Evolutionary conservation across 2,888 invertebrate species (phyloP).

Genomic region (Hemistola chrysoprasaria): DNA sequence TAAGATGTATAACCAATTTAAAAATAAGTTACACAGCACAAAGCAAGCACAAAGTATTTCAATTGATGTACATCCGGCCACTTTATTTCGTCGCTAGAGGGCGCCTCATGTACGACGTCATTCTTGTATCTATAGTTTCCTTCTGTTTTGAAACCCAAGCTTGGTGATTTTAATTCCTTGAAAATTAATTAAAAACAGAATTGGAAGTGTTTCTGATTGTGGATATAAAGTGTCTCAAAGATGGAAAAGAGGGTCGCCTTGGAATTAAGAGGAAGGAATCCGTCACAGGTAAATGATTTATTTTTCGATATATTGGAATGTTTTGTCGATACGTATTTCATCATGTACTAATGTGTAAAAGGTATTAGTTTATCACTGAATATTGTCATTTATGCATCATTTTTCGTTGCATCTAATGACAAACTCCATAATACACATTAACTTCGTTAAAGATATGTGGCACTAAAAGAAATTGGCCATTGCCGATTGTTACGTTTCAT

Average conservation of each 20-base stretch:
- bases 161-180: slow-evolving; percentile 74
- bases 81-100: slow-evolving; percentile 60
- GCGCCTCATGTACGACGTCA: slow-evolving; percentile 76
- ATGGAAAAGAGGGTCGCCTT: slow-evolving; percentile 98
- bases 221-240: slow-evolving; percentile 47
- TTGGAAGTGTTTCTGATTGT: slow-evolving; percentile 59
- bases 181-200: slow-evolving; percentile 59
- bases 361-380: slow-evolving; percentile 37
- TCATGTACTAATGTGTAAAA: slow-evolving; percentile 56
- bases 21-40: no score
- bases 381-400: slow-evolving; percentile 5
- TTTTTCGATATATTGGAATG: slow-evolving; percentile 72
- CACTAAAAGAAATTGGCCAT: slow-evolving; percentile 75
- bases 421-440: slow-evolving; percentile 32
- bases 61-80: slow-evolving; percentile 59
- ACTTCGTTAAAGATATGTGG: slow-evolving; percentile 60
- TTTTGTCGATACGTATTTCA: slow-evolving; percentile 81
- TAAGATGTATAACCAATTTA: no score
- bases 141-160: slow-evolving; percentile 84
- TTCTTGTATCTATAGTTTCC: slow-evolving; percentile 81
- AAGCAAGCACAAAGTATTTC: slow-evolving; percentile 34
- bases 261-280: slow-evolving; percentile 95
- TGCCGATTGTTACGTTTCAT: slow-evolving; percentile 78
- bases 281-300: slow-evolving; percentile 90
- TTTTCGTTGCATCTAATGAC: not conserved